Evolutionary conservation across 2,113 vertebrate genomes (phyloP), one percentile per base, ranked within the genome.

Genomic region (Neotragus pygmaeus): DNA sequence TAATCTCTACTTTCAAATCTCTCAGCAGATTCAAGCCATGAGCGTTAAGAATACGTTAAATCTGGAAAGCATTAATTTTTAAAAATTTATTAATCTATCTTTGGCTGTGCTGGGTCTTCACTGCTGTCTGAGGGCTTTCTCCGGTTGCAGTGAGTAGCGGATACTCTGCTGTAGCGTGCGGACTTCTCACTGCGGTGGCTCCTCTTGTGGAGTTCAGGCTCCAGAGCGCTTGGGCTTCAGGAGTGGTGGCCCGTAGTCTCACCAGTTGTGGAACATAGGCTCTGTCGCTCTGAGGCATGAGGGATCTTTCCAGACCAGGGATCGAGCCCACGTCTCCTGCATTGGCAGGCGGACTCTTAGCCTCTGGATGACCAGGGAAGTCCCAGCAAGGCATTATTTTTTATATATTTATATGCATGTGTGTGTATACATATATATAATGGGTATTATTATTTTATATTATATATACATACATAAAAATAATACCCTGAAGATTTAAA

Each of bases 1-100:
- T 16, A 27, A 81, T 75, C 28, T 88, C 2, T 27, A 28, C 45
- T 94, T 96, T 53, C 83, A 96, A 86, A 57, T 88, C 25, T 96
- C 45, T 90, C 51, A 47, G 11, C 87, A 30, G 25, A 73, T 55
- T 94, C n/a, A 75, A 51, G 21, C 27, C 45, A 66, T n/a, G 21
- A 81, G n/a, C 90, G 21, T 70, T 62, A 97, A 88, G 17, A 97
- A 83, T 4, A 88, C 12, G 1, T 19, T 28, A 84, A 92, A 83
- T 62, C 16, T 83, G 21, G 7, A 93, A 83, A 28, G 17, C 33
- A 90, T 57, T 83, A 57, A 57, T 57, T 25, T 64, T 36, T 39
- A 1, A 43, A 43, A 75, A 43, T 43, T 4, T 3, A 15, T 27
- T 14, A 25, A 23, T 43, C 12, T 27, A 0, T 75, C 23, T 15